Evolutionary conservation across 2,888 invertebrate species (phyloP), one percentile per base, ranked within the genome.

Genomic region (Apoda limacodes): DNA sequence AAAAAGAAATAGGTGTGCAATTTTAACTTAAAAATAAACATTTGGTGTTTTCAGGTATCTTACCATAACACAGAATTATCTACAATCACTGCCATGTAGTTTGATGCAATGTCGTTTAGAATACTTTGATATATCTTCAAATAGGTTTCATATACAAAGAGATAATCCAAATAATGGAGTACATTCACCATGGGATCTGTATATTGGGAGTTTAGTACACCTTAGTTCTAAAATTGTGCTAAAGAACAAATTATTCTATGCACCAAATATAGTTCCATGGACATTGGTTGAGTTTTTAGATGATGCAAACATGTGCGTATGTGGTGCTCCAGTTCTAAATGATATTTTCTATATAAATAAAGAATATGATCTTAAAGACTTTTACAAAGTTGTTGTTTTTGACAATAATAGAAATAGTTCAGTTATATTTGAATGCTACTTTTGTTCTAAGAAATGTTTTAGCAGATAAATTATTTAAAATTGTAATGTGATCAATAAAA

Each of bases 221-320:
- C 55, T 76, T 34, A 70, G 86, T 21, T 83, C 83, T 4, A 82
- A 78, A 55, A 55, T 52, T 17, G 75, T 87, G 9, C 50, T 88
- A 9, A 72, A 72, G 47, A 51, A 70, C 13, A 83, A 83, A 42
- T 45, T 83, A 7, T 59, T 61, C 19, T 88, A 88, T 53, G 75
- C 83, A 34, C 60, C 82, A 10, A 83, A 82, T 28, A 70, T 71
- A 15, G 74, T 88, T 47, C 88, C 88, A 1, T 51, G 52, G 34
- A 86, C 84, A 3, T 54, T 88, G 30, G 83, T 86, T 1, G 60
- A 81, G 25, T 85, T 83, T 52, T 59, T 89, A 42, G 85, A 88
- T 46, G 56, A 78, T 48, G 85, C 85, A 1, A 78, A 82, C 42
- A 84, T 84, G 57, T 88, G 89, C 55, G 52, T 83, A 1, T 88